Evolutionary conservation across 2,797 vertebrate species (phyloP).

Genomic region (Amblyraja radiata): DNA sequence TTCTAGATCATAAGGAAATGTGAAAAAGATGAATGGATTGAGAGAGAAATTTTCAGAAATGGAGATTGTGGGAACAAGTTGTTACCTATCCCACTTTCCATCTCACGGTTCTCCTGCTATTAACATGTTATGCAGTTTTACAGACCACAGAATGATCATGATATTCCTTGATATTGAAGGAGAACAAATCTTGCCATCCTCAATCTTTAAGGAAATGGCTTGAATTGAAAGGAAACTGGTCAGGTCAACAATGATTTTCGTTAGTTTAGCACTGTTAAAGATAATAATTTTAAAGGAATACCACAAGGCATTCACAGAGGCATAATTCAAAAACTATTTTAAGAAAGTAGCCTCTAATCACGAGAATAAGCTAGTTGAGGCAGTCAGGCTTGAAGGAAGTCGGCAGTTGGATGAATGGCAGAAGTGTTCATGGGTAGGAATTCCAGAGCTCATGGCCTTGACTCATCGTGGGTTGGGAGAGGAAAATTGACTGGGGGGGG

Average conservation of each 20-base stretch:
- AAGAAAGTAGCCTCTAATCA: background rate
- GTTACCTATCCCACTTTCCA: background rate
- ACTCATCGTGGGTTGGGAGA: no score
- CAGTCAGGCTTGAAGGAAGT: background rate
- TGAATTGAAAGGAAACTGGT: background rate
- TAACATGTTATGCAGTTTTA: no score
- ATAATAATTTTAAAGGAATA: background rate
- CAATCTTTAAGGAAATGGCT: background rate
- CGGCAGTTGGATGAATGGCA: background rate
- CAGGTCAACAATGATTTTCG: background rate
- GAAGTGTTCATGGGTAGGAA: background rate
- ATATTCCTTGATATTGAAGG: no score
- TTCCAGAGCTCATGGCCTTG: background rate
- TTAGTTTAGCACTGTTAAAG: background rate
- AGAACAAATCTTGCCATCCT: background rate
- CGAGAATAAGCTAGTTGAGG: background rate
- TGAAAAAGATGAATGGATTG: background rate
- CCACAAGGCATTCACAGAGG: background rate
- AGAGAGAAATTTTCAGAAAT: background rate
- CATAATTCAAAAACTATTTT: background rate
- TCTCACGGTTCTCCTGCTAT: background rate
- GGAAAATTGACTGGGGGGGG: no score
- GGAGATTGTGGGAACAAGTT: background rate
- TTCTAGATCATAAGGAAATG: no score
- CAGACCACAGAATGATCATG: background rate